Evolutionary conservation across 2,113 vertebrate species (phyloP).

Genomic region (Apteryx owenii): DNA sequence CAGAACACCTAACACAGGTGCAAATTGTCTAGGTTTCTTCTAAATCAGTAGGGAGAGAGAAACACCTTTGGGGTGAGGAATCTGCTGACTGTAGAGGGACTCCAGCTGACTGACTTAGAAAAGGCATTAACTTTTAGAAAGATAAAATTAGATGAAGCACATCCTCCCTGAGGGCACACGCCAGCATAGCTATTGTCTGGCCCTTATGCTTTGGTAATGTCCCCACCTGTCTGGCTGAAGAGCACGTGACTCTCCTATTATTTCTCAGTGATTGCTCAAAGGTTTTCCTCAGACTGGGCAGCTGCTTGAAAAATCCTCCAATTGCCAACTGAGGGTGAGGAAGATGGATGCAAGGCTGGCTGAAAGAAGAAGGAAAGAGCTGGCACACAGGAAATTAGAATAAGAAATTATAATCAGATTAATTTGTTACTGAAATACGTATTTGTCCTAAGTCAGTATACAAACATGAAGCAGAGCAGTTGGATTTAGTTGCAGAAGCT

Average conservation of each 20-base stretch:
- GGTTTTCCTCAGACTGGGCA: rapidly evolving
- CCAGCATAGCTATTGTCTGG: background rate
- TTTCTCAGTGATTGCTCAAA: background rate
- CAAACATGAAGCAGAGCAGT: background rate
- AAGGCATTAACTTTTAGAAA: background rate
- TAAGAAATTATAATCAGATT: constrained; percentile 1
- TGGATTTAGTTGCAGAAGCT: background rate
- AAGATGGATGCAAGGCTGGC: background rate
- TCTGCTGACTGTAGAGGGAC: background rate
- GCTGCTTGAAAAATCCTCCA: background rate
- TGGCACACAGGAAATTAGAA: background rate
- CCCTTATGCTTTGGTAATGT: constrained; percentile 1
- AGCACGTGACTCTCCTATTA: background rate
- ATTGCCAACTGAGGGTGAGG: background rate
- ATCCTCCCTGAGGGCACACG: background rate
- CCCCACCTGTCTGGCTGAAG: background rate
- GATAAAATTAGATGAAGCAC: background rate
- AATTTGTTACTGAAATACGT: background rate
- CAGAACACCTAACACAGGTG: background rate
- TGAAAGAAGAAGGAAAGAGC: background rate
- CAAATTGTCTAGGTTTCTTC: background rate
- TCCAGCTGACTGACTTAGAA: background rate
- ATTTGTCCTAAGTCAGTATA: background rate
- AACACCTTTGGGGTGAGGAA: background rate
- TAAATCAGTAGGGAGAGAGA: background rate